Percentiles rank a stretch among this genome's conserved stretches.
These are phyloP conservation scores for Diachasma alloeum DNA, from an alignment of 1,140 invertebrate species.

Conservation along the genomic window DNA sequence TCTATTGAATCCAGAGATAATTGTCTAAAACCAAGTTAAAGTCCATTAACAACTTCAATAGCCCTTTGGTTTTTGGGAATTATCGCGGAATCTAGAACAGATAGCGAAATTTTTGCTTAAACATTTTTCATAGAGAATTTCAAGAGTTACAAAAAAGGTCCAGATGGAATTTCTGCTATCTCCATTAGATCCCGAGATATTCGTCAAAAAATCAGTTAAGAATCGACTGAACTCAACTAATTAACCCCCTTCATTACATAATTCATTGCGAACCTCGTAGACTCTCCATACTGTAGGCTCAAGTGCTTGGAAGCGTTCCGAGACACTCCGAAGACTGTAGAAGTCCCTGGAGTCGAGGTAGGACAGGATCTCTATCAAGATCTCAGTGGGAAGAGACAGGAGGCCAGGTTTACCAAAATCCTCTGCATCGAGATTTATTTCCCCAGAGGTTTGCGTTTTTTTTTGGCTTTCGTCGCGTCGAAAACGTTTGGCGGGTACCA, in stretches of 20 bases:
- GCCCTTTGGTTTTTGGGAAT: too few species aligned
- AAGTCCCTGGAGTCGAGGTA: slow-evolving; percentile 41
- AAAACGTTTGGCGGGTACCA: not conserved
- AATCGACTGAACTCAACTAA: too few species aligned
- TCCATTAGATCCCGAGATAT: too few species aligned
- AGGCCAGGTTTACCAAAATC: not conserved
- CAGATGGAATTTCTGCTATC: too few species aligned
- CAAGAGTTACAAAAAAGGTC: too few species aligned
- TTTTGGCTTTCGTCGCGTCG: not conserved
- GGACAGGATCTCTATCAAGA: slow-evolving; percentile 44
- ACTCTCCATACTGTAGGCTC: slow-evolving; percentile 44
- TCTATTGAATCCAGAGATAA: too few species aligned
- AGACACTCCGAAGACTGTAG: slow-evolving; percentile 35
- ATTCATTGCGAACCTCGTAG: slow-evolving; percentile 43
- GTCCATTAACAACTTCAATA: too few species aligned
- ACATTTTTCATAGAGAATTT: too few species aligned
- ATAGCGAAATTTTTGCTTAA: too few species aligned
- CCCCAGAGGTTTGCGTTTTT: not conserved
- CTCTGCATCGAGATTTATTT: not conserved
- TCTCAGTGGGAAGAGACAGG: slow-evolving; percentile 29
- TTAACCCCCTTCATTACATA: not conserved
- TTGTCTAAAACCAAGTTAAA: too few species aligned
- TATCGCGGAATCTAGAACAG: too few species aligned
- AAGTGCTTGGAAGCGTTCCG: slow-evolving; percentile 35
- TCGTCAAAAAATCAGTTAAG: too few species aligned